Percentiles rank a stretch among this genome's conserved stretches.
phyloP scores from a whole-genome alignment of 2,888 invertebrate genomes.

The Mimachlamys varia region DNA sequence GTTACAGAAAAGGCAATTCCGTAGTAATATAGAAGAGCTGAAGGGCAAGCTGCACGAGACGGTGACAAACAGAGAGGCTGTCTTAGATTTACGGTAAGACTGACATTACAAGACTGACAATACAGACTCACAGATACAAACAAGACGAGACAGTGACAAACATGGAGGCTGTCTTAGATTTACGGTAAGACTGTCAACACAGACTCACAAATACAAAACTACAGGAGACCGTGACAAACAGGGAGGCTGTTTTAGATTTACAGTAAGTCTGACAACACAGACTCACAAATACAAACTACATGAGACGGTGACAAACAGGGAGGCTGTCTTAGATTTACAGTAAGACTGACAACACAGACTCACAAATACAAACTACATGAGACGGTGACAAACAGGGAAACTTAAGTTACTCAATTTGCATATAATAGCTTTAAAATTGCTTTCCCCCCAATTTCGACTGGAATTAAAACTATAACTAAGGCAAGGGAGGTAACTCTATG shows the following conservation, averaged over 20 bases:
- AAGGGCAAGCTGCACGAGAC: constrained; percentile 76
- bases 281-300: constrained; percentile 64
- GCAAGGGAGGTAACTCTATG: not conserved
- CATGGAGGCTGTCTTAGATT: constrained; percentile 59
- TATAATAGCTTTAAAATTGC: too few relatives aligned
- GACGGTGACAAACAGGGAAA: too few relatives aligned
- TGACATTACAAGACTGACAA: not conserved
- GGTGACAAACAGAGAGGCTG: constrained; percentile 70
- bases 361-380: too few relatives aligned
- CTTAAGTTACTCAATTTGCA: too few relatives aligned
- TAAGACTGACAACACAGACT: constrained; percentile 40
- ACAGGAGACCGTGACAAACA: constrained; percentile 72
- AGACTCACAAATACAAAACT: constrained; percentile 58
- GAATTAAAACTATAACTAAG: not conserved
- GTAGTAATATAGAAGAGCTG: constrained; percentile 72
- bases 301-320: constrained; percentile 71
- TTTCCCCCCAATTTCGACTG: too few relatives aligned
- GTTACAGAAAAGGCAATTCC: constrained; percentile 74
- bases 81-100: constrained; percentile 70
- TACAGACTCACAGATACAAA: too few relatives aligned
- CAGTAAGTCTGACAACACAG: constrained; percentile 57
- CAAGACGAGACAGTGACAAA: too few relatives aligned
- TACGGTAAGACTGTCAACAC: constrained; percentile 60
- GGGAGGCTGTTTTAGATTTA: constrained; percentile 72
- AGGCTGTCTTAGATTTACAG: constrained; percentile 73